Evolutionary conservation across 2,797 vertebrate genomes (phyloP).

Genomic region (Crocodylus rhombifer): DNA sequence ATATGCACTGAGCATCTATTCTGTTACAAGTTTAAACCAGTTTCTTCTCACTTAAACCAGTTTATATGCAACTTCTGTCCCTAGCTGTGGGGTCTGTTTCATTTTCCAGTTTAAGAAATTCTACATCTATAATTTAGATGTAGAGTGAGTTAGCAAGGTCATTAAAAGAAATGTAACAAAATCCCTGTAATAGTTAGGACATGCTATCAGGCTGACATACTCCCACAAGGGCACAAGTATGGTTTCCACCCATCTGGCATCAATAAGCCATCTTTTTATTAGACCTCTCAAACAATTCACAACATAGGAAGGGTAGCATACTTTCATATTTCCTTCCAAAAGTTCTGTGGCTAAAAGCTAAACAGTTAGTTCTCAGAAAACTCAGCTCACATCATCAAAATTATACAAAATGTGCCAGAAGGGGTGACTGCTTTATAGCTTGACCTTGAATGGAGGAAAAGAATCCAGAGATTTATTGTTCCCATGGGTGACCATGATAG

Average conservation of each 20-base stretch:
- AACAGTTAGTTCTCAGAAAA: neutral
- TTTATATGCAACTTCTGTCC: too few relatives aligned
- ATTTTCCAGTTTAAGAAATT: too few relatives aligned
- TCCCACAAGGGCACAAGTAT: neutral
- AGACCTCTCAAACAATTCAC: neutral
- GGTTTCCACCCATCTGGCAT: neutral
- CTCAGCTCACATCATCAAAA: neutral
- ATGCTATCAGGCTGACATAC: neutral
- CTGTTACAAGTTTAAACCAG: too few relatives aligned
- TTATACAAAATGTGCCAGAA: neutral
- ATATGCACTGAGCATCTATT: too few relatives aligned
- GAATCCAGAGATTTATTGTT: slow-evolving; percentile 21
- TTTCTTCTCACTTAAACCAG: too few relatives aligned
- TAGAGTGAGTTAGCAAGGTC: neutral
- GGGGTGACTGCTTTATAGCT: slow-evolving; percentile 10
- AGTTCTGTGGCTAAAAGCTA: neutral
- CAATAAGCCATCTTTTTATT: neutral
- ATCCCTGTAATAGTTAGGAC: neutral
- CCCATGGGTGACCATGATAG: neutral
- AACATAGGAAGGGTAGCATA: neutral
- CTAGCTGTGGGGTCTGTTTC: too few relatives aligned
- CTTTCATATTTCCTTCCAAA: slow-evolving; percentile 1
- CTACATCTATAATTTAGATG: neutral
- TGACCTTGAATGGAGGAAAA: slow-evolving; percentile 9
- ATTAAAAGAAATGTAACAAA: neutral